Base-by-base conservation (phyloP, 2,888 invertebrate species). In the Lasioglossum zephyrum region DNA sequence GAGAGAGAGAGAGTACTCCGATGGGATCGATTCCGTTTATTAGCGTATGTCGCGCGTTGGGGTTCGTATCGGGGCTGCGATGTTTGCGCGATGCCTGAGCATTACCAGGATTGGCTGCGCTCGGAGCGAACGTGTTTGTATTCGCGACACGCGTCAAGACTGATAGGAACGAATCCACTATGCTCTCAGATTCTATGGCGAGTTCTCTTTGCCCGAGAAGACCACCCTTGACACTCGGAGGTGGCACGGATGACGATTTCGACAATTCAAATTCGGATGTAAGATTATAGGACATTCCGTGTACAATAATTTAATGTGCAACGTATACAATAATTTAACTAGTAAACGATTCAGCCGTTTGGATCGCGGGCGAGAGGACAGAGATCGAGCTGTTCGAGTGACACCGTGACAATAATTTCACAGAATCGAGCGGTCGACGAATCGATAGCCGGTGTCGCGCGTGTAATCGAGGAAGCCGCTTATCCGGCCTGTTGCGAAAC, bases 11-110 rank as follows among this genome's bases (percentile, higher is more conserved):
- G 16, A 49, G 49, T 18, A n/a, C 26, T 60, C 81, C 81, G 73
- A 57, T 81, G 88, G 87, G 88, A 87, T 86, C 87, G 87, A 90
- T 87, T 79, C 76, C 73, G 75, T 85, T 84, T 88, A 89, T 91
- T 89, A 88, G 80, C 86, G 73, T 53, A 76, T 63, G 26, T 60
- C 60, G 60, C 60, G 60, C 26, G 60, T 60, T 60, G 60, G 60
- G 60, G 60, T 60, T 26, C 60, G 26, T 26, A 1, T 53, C 22
- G 53, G 22, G 53, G 22, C 9, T 53, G 60, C 26, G 26, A 31
- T 66, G 66, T 36, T 66, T 36, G 66, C 66, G 31, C 31, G 36
- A 36, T 66, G 66, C 36, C 36, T 66, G 18, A 18, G 66, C 18
- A 31, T 36, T 18, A 31, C 66, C 60, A 26, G 60, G 26, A 60